Evolutionary conservation across 1,140 invertebrate genomes (phyloP).

Genomic region (Manduca sexta): DNA sequence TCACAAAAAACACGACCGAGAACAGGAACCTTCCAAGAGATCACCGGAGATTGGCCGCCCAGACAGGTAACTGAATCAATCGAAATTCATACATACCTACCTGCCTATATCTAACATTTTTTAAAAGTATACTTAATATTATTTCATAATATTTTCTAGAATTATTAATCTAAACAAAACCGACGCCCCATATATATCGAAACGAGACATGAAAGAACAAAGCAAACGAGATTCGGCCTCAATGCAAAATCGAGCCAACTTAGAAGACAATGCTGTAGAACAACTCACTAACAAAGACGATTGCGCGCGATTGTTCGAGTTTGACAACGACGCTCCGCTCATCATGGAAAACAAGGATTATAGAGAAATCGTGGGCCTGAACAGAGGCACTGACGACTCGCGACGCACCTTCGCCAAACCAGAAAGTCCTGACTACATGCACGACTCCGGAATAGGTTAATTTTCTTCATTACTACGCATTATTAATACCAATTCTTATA

Average conservation of each 20-base stretch:
- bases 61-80: conserved; percentile 37
- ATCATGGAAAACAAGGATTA: conserved; percentile 65
- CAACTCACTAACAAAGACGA: conserved; percentile 66
- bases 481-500: not conserved
- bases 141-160: conserved; percentile 36
- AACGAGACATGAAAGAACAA: conserved; percentile 46
- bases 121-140: not conserved
- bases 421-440: conserved; percentile 71
- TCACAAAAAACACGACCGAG: conserved; percentile 59
- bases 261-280: conserved; percentile 62
- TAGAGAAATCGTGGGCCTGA: conserved; percentile 56
- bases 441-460: conserved; percentile 70
- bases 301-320: conserved; percentile 68
- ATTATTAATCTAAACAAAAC: conserved; percentile 65
- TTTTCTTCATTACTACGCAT: conserved; percentile 3
- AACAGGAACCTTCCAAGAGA: conserved; percentile 42
- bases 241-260: conserved; percentile 34
- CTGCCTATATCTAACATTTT: too few relatives aligned
- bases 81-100: too few relatives aligned
- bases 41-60: conserved; percentile 57
- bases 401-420: conserved; percentile 61
- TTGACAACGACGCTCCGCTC: conserved; percentile 63
- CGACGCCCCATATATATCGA: conserved; percentile 51
- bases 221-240: conserved; percentile 49
- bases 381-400: conserved; percentile 59